Percentiles rank a stretch among this genome's conserved stretches.
These are phyloP conservation scores for Ditula angustiorana DNA, from an alignment of 2,888 invertebrate genomes.

Conservation along the genomic window DNA sequence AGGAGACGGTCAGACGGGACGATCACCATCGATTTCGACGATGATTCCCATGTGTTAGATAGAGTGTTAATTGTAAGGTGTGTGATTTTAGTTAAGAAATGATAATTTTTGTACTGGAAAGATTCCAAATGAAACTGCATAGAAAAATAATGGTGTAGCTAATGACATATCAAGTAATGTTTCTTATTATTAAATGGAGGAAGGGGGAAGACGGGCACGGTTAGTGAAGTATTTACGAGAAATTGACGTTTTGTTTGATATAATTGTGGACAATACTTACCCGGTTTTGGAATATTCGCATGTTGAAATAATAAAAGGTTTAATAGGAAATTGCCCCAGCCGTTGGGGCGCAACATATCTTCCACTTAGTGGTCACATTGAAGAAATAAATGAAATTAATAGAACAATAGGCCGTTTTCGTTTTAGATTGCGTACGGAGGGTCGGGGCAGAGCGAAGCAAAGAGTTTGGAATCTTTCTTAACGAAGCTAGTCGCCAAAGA, in stretches of 20 bases:
- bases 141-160: slow-evolving; percentile 71
- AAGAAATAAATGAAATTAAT: slow-evolving; percentile 64
- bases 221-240: slow-evolving; percentile 68
- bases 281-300: slow-evolving; percentile 69
- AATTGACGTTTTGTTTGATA: slow-evolving; percentile 67
- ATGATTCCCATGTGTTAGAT: slow-evolving; percentile 69
- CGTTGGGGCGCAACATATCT: slow-evolving; percentile 74
- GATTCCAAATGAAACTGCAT: slow-evolving; percentile 79
- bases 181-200: slow-evolving; percentile 68
- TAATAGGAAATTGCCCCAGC: slow-evolving; percentile 80
- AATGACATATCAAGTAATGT: slow-evolving; percentile 84
- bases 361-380: slow-evolving; percentile 78
- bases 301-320: slow-evolving; percentile 77
- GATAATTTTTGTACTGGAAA: slow-evolving; percentile 76
- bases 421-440: slow-evolving; percentile 44
- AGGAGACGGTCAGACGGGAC: slow-evolving; percentile 30
- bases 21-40: slow-evolving; percentile 28
- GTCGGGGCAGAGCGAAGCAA: slow-evolving; percentile 51
- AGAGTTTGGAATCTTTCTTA: slow-evolving; percentile 83
- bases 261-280: slow-evolving; percentile 75
- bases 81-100: slow-evolving; percentile 77
- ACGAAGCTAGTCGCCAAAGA: slow-evolving; percentile 81
- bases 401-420: slow-evolving; percentile 57
- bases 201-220: slow-evolving; percentile 54
- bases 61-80: slow-evolving; percentile 73